Conservation (phyloP, 2,113 vertebrate species). For the Perognathus longimembris region DNA sequence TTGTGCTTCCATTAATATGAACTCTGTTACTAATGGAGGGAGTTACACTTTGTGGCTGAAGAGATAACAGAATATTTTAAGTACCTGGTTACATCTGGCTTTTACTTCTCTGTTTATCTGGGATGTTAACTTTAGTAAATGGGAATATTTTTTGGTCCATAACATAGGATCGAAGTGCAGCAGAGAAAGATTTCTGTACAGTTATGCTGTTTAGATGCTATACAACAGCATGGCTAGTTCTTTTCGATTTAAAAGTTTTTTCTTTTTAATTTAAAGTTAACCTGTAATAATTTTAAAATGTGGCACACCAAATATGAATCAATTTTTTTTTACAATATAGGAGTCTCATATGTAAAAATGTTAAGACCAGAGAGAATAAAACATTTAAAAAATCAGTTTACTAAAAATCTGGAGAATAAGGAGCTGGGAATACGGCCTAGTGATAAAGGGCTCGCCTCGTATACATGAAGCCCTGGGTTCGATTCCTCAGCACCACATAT, state of each 20-base stretch:
- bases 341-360: background rate
- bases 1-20: constrained; percentile 76
- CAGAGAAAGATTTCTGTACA: background rate
- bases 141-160: constrained; percentile 68
- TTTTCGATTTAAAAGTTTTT: background rate
- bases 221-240: background rate
- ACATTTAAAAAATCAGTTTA: background rate
- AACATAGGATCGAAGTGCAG: constrained; percentile 39
- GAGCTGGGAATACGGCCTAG: too few relatives aligned
- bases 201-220: background rate
- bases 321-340: background rate
- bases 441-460: too few relatives aligned
- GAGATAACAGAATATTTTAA: constrained; percentile 80
- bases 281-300: background rate
- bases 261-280: background rate
- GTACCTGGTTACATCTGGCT: constrained; percentile 61
- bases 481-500: too few relatives aligned
- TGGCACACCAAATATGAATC: background rate
- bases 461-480: too few relatives aligned
- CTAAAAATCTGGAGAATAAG: background rate
- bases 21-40: constrained; percentile 65
- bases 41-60: constrained; percentile 71
- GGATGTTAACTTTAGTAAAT: constrained; percentile 72
- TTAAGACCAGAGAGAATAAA: background rate
- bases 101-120: constrained; percentile 74